These are phyloP conservation scores for Decapterus maruadsi DNA, from an alignment of 2,797 vertebrate genomes.

Conservation along the genomic window DNA sequence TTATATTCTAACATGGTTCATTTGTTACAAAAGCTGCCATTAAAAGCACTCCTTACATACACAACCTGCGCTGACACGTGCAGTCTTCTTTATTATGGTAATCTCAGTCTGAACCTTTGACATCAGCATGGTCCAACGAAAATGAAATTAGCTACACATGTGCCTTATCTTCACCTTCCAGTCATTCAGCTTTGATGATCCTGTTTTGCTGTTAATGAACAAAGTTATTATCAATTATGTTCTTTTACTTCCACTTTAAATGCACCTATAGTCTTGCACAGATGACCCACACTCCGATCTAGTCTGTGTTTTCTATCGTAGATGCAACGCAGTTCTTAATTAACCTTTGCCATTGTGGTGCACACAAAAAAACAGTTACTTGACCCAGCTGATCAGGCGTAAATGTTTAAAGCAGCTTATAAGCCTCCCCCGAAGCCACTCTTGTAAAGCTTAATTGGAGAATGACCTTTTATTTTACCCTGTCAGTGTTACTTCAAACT, in stretches of 20 bases:
- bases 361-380: slow-evolving; percentile 3
- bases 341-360: not conserved
- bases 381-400: not conserved
- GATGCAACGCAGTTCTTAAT: not conserved
- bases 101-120: not conserved
- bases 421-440: not conserved
- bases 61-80: slow-evolving; percentile 3
- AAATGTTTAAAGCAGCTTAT: not conserved
- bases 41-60: not conserved
- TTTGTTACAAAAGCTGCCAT: not conserved
- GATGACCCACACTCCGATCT: too few species aligned
- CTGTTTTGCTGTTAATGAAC: not conserved
- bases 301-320: not conserved
- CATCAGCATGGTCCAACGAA: not conserved
- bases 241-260: too few species aligned
- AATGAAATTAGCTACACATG: not conserved
- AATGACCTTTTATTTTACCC: slow-evolving; percentile 4
- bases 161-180: not conserved
- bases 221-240: too few species aligned
- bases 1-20: not conserved
- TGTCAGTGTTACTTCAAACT: not conserved
- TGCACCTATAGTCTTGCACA: not conserved
- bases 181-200: not conserved
- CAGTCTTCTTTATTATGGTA: not conserved
- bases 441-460: slow-evolving; percentile 25